Evolutionary conservation across 2,113 vertebrate species (phyloP).

Genomic region (Lamprologus speciosus): DNA sequence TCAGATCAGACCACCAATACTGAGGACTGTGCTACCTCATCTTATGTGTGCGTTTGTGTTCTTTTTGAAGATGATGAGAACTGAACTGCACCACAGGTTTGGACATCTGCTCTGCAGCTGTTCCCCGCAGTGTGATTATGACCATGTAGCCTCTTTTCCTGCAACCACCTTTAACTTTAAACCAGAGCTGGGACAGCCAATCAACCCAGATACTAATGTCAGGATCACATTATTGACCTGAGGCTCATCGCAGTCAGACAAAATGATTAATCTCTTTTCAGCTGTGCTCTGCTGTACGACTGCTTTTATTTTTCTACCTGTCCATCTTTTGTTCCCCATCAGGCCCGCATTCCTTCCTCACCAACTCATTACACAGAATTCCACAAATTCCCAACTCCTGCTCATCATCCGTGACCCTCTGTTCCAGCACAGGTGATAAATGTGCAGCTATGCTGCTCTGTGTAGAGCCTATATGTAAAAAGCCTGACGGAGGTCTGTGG

Average conservation of each 20-base stretch:
- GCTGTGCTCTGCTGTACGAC: background rate
- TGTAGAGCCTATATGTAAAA: background rate
- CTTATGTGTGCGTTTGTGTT: background rate
- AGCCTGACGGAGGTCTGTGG: background rate
- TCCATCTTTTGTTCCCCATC: background rate
- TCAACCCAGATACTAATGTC: background rate
- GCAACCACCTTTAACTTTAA: background rate
- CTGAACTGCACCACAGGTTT: background rate
- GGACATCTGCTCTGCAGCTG: background rate
- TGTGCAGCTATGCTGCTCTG: background rate
- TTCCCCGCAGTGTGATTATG: background rate
- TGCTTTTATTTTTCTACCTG: background rate
- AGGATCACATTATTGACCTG: background rate
- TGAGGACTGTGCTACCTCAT: background rate
- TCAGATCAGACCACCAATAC: background rate
- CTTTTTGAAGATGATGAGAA: background rate
- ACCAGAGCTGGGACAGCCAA: background rate
- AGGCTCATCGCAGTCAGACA: background rate
- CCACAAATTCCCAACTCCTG: constrained; percentile 27
- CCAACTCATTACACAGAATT: constrained; percentile 39
- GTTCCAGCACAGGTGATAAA: background rate
- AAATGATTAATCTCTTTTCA: background rate
- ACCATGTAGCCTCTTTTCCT: background rate
- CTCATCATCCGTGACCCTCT: background rate
- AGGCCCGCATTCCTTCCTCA: constrained; percentile 34